Evolutionary conservation across 2,113 vertebrate species (phyloP), one percentile per base, ranked within the genome.

Genomic region (Passer montanus): DNA sequence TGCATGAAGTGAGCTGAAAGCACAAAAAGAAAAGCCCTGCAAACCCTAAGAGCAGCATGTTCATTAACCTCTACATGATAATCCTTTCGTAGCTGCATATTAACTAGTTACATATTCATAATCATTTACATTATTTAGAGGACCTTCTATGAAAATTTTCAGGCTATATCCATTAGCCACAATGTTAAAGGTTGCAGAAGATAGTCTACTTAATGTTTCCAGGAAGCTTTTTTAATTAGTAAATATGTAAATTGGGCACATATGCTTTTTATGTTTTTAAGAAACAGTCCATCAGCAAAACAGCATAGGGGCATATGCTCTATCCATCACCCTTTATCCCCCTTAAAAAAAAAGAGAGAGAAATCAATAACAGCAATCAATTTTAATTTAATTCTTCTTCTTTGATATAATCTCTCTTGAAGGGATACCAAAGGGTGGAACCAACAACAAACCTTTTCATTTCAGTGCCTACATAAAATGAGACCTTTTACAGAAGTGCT

Each of bases 81-180:
- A 98, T 98, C 98, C 97, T 97, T 98, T 97, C 95, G 0, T 97
- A 97, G 98, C 98, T 98, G 98, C 98, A 98, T 98, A 98, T 98
- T 98, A 98, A 98, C 98, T 98, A 98, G 98, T 98, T 98, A 98
- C 98, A 98, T 98, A 98, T 98, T 98, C 98, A 98, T 98, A 98
- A 98, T 98, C 98, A 98, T 97, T 98, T 98, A 98, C 98, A 98
- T 98, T 98, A 98, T 98, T 98, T 98, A 98, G 98, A 98, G 96
- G 97, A 97, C 96, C 97, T 97, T 97, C 95, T 92, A 97, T 97
- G 97, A 98, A 98, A 98, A 98, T 97, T 98, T 98, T 97, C 94
- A 98, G 97, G 97, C 98, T 98, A 97, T 98, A 98, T 98, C 98
- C 97, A 98, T 98, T 98, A 98, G 97, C 97, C 96, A 95, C 82